Percentiles rank a stretch among this genome's conserved stretches.
These are phyloP conservation scores for Holothuria glaberrima DNA, from an alignment of 35 echinoderm and acorn worm genomes.

Conservation along the genomic window DNA sequence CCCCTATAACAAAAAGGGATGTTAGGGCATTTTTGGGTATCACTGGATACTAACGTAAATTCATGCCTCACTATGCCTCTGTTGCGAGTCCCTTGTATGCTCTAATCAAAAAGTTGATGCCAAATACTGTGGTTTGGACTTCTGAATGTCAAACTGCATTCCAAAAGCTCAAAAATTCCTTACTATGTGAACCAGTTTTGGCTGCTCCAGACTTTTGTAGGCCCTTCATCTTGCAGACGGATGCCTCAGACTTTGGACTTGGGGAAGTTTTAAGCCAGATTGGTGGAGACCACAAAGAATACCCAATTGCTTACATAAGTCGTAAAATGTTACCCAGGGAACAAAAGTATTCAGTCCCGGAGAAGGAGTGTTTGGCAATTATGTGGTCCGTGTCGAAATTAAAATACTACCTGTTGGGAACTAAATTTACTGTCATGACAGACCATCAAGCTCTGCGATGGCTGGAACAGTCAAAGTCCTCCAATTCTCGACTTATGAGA, in stretches of 20 bases:
- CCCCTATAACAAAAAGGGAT: constrained; percentile 52
- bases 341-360: constrained; percentile 69
- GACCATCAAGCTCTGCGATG: constrained; percentile 62
- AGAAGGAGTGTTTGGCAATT: constrained; percentile 75
- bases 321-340: constrained; percentile 73
- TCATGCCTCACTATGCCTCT: constrained; percentile 57
- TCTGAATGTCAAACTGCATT: constrained; percentile 13
- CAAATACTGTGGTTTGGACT: constrained; percentile 45
- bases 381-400: constrained; percentile 63
- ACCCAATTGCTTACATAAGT: constrained; percentile 61
- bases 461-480: background rate
- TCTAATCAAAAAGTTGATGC: constrained; percentile 25
- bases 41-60: constrained; percentile 70
- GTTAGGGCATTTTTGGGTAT: constrained; percentile 65
- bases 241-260: too few species aligned
- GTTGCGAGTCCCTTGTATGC: constrained; percentile 64
- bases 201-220: too few species aligned
- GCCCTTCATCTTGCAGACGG: too few species aligned
- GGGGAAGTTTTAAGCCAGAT: too few species aligned
- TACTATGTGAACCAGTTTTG: too few species aligned
- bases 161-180: constrained; percentile 7
- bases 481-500: constrained; percentile 25
- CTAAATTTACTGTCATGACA: constrained; percentile 54
- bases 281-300: constrained; percentile 27
- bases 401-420: constrained; percentile 54